Conservation (phyloP, 2,888 invertebrate genomes). For the Eupithecia dodoneata region DNA sequence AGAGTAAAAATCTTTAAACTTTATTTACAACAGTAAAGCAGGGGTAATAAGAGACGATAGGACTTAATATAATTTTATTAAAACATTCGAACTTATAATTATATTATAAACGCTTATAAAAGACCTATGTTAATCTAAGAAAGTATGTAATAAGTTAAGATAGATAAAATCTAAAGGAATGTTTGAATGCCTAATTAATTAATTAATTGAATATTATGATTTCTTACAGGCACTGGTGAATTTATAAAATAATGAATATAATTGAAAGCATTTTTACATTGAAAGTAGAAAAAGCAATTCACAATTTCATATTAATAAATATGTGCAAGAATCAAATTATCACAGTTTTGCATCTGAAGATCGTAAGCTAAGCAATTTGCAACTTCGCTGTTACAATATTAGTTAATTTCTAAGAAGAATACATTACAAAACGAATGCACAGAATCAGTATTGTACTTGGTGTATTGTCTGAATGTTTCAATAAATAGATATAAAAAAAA, state of each 20-base stretch:
- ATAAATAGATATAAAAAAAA: slow-evolving; percentile 54
- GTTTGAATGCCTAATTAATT: slow-evolving; percentile 57
- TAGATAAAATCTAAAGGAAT: slow-evolving; percentile 60
- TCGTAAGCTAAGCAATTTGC: slow-evolving; percentile 44
- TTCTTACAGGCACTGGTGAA: slow-evolving; percentile 80
- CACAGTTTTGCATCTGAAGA: slow-evolving; percentile 69
- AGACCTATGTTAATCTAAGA: slow-evolving; percentile 59
- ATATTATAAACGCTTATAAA: slow-evolving; percentile 58
- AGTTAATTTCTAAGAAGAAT: slow-evolving; percentile 44
- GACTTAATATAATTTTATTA: slow-evolving; percentile 63
- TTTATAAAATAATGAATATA: slow-evolving; percentile 53
- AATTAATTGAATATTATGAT: slow-evolving; percentile 75
- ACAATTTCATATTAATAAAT: slow-evolving; percentile 43
- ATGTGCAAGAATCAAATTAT: slow-evolving; percentile 58
- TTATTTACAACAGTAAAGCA: slow-evolving; percentile 65
- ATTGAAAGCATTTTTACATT: slow-evolving; percentile 22
- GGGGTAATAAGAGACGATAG: slow-evolving; percentile 55
- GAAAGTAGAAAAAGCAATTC: slow-evolving; percentile 38
- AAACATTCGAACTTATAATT: slow-evolving; percentile 49
- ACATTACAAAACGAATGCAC: slow-evolving; percentile 42
- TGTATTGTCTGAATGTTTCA: slow-evolving; percentile 68
- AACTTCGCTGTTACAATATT: slow-evolving; percentile 40
- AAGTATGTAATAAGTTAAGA: slow-evolving; percentile 54
- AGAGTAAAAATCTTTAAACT: slow-evolving; percentile 56
- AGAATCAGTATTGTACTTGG: slow-evolving; percentile 52